Conservation (phyloP, 1,140 invertebrate species). For the Diprion similis region DNA sequence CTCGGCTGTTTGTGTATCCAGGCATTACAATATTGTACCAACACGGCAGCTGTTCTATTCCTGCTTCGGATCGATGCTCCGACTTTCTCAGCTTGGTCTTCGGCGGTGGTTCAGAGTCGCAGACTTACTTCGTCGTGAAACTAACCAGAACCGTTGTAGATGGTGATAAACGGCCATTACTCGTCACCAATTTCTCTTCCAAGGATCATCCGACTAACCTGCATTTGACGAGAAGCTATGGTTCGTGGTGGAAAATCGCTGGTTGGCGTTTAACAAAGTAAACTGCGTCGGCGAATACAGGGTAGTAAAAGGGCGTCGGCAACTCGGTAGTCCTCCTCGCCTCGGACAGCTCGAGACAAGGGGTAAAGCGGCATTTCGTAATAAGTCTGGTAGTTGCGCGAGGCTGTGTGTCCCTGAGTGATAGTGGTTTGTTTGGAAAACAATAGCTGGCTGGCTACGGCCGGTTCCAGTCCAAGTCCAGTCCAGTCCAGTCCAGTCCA, state of each 20-base stretch:
- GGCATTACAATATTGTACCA: too few relatives aligned
- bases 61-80: too few relatives aligned
- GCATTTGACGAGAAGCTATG: too few relatives aligned
- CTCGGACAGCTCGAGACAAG: constrained; percentile 4
- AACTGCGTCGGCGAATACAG: neutral
- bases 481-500: constrained; percentile 21
- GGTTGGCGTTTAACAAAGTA: neutral
- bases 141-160: too few relatives aligned
- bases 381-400: neutral
- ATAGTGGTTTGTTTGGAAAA: constrained; percentile 29
- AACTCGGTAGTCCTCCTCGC: constrained; percentile 1
- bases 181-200: too few relatives aligned
- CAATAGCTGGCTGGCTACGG: constrained; percentile 41
- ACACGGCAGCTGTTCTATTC: too few relatives aligned
- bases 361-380: neutral
- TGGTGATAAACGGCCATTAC: too few relatives aligned
- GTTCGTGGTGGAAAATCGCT: neutral
- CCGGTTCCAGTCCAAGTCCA: neutral
- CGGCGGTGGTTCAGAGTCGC: too few relatives aligned
- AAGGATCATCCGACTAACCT: too few relatives aligned
- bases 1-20: too few relatives aligned
- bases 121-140: too few relatives aligned
- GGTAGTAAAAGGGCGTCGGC: neutral
- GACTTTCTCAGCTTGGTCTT: too few relatives aligned
- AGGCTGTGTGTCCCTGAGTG: neutral